A percentile compares a stretch with the other conserved stretches of the same genome.
These are phyloP conservation scores for Columba livia DNA, from an alignment of 2,113 vertebrate species.

Conservation along the genomic window DNA sequence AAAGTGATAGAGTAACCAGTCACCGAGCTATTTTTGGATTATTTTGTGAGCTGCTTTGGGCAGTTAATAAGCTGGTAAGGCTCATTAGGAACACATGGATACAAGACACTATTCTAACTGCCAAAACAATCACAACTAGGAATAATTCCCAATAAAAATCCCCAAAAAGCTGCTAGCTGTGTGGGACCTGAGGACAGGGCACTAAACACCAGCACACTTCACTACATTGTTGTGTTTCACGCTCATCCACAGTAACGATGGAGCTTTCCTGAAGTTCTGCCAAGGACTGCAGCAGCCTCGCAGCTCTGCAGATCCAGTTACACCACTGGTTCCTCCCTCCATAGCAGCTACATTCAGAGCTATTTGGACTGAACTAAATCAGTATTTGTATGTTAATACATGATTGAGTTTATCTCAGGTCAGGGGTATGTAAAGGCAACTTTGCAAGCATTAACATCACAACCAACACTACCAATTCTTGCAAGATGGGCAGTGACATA, in stretches of 20 bases:
- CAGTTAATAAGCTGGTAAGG: slow-evolving; percentile 45
- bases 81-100: neutral
- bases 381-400: neutral
- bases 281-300: slow-evolving; percentile 16
- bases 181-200: fast-evolving
- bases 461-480: neutral
- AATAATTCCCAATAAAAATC: neutral
- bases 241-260: neutral
- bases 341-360: neutral
- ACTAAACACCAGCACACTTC: fast-evolving
- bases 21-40: slow-evolving; percentile 54
- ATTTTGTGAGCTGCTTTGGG: slow-evolving; percentile 14
- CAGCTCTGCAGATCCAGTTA: slow-evolving; percentile 22
- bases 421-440: neutral
- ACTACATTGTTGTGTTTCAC: fast-evolving
- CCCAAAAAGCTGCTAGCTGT: neutral
- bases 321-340: neutral
- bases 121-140: neutral
- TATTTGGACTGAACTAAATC: neutral
- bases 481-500: neutral
- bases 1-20: slow-evolving; percentile 44
- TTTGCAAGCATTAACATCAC: neutral
- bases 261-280: neutral
- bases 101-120: neutral
- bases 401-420: neutral